Evolutionary conservation across 2,113 vertebrate genomes (phyloP).

Genomic region (Brevimyrus niger): DNA sequence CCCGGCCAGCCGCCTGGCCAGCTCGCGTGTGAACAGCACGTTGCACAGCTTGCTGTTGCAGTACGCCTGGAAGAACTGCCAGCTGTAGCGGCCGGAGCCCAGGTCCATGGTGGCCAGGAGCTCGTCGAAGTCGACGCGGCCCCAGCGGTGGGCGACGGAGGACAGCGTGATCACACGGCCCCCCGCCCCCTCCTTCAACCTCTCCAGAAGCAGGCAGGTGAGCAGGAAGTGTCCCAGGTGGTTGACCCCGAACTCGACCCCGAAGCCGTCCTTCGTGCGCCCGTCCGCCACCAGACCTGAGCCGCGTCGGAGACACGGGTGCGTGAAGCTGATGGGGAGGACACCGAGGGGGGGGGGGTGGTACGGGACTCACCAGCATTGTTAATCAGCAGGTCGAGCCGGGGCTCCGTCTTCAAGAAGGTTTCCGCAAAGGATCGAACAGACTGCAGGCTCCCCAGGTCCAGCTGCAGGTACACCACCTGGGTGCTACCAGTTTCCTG

Average conservation of each 20-base stretch:
- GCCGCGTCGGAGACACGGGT: not conserved
- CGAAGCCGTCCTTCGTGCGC: slow-evolving; percentile 53
- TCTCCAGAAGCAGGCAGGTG: slow-evolving; percentile 62
- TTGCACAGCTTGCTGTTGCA: slow-evolving; percentile 63
- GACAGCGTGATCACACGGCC: slow-evolving; percentile 64
- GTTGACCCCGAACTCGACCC: slow-evolving; percentile 61
- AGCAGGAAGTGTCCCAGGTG: slow-evolving; percentile 39
- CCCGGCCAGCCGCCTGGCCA: slow-evolving; percentile 54
- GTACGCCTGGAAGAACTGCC: slow-evolving; percentile 51
- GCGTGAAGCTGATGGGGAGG: not conserved
- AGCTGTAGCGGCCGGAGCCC: slow-evolving; percentile 13
- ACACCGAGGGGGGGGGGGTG: not conserved
- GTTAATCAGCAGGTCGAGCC: slow-evolving; percentile 69
- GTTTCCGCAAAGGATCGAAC: slow-evolving; percentile 58
- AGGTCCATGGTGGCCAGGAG: slow-evolving; percentile 41
- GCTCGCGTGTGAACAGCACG: slow-evolving; percentile 41
- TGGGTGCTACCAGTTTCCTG: slow-evolving; percentile 51
- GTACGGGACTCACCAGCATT: slow-evolving; percentile 59
- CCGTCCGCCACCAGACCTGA: slow-evolving; percentile 53
- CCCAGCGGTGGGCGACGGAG: slow-evolving; percentile 48
- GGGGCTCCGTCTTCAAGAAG: slow-evolving; percentile 40
- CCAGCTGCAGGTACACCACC: slow-evolving; percentile 63
- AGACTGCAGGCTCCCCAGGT: slow-evolving; percentile 61
- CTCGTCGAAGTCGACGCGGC: slow-evolving; percentile 42
- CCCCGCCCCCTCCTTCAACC: slow-evolving; percentile 48